A percentile compares a stretch with the other conserved stretches of the same genome.
Evolutionary conservation across 2,113 vertebrate species (phyloP).

Genomic region (Eonycteris spelaea): DNA sequence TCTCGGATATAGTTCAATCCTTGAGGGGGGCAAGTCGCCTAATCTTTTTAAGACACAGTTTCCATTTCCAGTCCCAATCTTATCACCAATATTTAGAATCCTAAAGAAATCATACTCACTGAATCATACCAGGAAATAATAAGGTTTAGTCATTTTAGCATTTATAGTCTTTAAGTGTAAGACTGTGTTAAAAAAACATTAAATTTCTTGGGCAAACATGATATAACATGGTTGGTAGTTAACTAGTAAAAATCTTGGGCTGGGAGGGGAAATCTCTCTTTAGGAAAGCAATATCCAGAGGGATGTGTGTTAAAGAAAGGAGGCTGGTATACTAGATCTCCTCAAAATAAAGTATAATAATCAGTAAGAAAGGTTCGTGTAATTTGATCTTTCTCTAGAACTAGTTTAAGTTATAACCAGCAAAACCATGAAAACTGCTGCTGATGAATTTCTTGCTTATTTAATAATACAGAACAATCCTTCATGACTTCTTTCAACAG

Average conservation of each 20-base stretch:
- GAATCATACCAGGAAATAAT: background rate
- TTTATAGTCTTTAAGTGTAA: slow-evolving; percentile 46
- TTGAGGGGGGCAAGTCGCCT: background rate
- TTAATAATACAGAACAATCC: slow-evolving; percentile 69
- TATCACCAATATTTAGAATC: background rate
- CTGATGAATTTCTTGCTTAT: slow-evolving; percentile 71
- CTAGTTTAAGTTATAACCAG: slow-evolving; percentile 51
- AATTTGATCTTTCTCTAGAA: slow-evolving; percentile 53
- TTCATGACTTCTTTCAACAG: slow-evolving; percentile 67
- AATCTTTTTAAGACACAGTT: background rate
- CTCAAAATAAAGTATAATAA: slow-evolving; percentile 21
- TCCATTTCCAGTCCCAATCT: background rate
- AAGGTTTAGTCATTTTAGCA: background rate
- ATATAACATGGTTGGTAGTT: slow-evolving; percentile 1
- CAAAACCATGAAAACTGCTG: slow-evolving; percentile 64
- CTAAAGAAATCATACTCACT: background rate
- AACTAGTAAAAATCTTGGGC: background rate
- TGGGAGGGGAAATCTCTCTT: slow-evolving; percentile 17
- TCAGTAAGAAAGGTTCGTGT: slow-evolving; percentile 47
- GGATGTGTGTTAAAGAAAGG: slow-evolving; percentile 44
- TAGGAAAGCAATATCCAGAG: slow-evolving; percentile 47
- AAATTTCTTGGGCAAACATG: slow-evolving; percentile 38
- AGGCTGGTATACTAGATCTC: background rate
- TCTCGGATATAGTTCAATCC: background rate
- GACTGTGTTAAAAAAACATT: slow-evolving; percentile 41